Base-by-base conservation (phyloP, 2,888 invertebrate genomes). In the Tetragonula carbonaria region DNA sequence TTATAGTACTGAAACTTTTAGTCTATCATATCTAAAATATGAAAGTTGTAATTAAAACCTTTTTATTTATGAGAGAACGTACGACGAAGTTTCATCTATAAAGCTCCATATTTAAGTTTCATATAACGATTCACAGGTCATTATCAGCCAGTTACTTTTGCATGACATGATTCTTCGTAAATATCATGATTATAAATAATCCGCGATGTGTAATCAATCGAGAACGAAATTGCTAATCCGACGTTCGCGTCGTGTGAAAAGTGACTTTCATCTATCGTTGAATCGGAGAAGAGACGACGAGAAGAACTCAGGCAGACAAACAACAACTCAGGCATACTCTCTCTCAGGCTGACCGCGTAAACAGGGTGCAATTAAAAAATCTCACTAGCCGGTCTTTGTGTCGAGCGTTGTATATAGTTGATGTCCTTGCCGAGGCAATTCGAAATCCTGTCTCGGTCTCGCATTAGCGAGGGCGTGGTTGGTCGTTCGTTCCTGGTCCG, bases 401-500 rank as follows among this genome's bases (percentile, higher is more conserved):
- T 87, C 86, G 89, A 81, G 83, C 83, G 89, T 91, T 87, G 88
- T 87, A 75, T 82, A 73, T 91, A 92, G 93, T 91, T 91, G 93
- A 92, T 93, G 93, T 93, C 93, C 93, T 93, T 93, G 93, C 93
- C 88, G 86, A 86, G 90, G 91, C 92, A 93, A 93, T 93, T 93
- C 92, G 90, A 92, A 92, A 92, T 92, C 92, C 91, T 90, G 92
- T 93, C 91, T 90, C 88, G 88, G 90, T 91, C 90, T 92, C 92
- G 90, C 91, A 92, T 92, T 93, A 93, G 92, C 91, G 93, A 93
- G 93, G 93, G 93, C 93, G 93, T 93, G 93, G 93, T 93, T 91
- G 89, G 82, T 85, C 85, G 90, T 86, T 91, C 88, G 90, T 90
- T 90, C 88, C 90, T 90, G 89, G 86, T 88, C 85, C 90, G 90